phyloP scores from a whole-genome alignment of 2,888 invertebrate genomes.

The Bimastos eiseni region DNA sequence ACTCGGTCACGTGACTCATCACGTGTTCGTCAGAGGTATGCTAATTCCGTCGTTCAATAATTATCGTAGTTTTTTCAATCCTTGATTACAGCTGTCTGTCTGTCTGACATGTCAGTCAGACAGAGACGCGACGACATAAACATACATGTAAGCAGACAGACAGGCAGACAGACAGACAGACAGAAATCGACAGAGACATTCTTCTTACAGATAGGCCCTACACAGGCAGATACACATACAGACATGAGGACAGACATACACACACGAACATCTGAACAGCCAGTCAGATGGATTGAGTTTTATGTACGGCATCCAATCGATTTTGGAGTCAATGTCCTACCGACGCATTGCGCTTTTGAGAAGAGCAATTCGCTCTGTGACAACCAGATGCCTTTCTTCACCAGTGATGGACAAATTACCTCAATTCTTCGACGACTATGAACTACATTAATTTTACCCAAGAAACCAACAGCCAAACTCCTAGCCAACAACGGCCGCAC shows the following conservation, averaged over 20 bases:
- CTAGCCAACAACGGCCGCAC: not conserved
- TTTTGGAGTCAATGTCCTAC: no score
- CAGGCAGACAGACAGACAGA: not conserved
- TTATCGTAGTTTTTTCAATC: no score
- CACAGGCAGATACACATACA: not conserved
- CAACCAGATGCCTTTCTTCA: not conserved
- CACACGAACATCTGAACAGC: no score
- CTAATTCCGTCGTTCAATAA: not conserved
- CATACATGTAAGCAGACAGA: no score
- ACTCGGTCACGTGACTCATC: slow-evolving; percentile 23
- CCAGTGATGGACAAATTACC: not conserved
- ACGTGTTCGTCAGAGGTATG: slow-evolving; percentile 24
- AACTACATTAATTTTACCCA: not conserved
- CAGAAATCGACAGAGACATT: not conserved
- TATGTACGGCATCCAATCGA: not conserved
- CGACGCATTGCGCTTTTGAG: no score
- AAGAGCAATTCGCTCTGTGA: not conserved
- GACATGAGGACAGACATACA: not conserved
- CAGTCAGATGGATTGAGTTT: no score
- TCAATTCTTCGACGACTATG: not conserved
- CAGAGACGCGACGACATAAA: not conserved
- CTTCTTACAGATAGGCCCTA: not conserved
- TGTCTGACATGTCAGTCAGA: not conserved
- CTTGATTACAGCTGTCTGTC: not conserved
- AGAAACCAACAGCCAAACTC: not conserved